Conservation (phyloP, 37 sponge, comb jelly and placozoan genomes). For the Ephydatia muelleri region DNA sequence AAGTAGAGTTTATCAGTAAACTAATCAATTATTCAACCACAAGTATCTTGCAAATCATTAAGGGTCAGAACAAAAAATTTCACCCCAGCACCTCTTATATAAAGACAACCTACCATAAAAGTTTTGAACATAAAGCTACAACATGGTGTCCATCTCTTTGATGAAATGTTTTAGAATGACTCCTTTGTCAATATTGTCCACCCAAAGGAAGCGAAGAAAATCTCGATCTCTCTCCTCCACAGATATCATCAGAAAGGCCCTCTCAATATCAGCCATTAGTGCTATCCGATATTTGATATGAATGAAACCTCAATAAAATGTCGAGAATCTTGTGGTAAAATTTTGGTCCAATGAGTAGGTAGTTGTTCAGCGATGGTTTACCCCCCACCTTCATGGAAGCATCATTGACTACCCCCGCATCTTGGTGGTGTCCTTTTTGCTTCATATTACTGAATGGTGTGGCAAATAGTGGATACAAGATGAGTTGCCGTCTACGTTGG, state of each 20-base stretch:
- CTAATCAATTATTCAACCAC: too few species aligned
- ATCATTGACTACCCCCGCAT: background rate
- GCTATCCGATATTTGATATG: background rate
- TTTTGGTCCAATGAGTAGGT: background rate
- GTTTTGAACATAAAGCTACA: too few species aligned
- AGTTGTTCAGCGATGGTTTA: background rate
- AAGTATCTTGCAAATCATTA: too few species aligned
- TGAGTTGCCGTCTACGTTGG: background rate
- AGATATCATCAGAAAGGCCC: conserved; percentile 5
- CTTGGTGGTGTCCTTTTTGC: background rate
- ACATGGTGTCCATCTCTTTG: too few species aligned
- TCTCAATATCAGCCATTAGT: background rate
- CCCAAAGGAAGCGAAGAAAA: conserved; percentile 2
- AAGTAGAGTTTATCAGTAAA: too few species aligned
- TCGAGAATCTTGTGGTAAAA: background rate
- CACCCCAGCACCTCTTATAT: too few species aligned
- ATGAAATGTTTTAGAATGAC: too few species aligned
- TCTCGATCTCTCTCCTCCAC: background rate
- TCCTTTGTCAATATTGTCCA: background rate
- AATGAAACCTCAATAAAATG: background rate
- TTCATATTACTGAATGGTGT: too few species aligned
- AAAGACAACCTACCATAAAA: too few species aligned
- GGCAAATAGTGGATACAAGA: background rate
- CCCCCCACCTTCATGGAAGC: background rate
- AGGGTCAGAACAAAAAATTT: too few species aligned